These are phyloP conservation scores for Grammomys surdaster DNA, from an alignment of 2,113 vertebrate genomes.

Conservation along the genomic window DNA sequence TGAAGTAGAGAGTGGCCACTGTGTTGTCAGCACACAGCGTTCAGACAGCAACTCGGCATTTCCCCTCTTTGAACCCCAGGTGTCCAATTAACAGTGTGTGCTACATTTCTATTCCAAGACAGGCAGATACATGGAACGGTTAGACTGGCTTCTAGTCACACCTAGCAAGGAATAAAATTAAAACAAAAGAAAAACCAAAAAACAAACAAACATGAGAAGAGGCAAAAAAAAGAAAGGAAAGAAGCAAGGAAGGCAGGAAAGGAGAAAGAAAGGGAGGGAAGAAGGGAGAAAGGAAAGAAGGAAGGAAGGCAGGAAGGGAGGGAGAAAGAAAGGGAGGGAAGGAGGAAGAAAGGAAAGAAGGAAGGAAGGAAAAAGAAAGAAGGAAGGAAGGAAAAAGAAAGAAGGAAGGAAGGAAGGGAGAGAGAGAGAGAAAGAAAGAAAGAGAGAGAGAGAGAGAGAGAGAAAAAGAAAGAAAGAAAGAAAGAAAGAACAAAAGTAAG, in stretches of 20 bases:
- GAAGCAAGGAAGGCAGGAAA: fast-evolving
- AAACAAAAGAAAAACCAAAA: background rate
- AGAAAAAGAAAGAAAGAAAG: fast-evolving
- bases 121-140: slow-evolving; percentile 34
- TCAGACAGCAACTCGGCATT: slow-evolving; percentile 20
- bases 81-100: slow-evolving; percentile 66
- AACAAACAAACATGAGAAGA: too few species aligned
- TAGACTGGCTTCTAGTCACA: slow-evolving; percentile 39
- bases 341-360: fast-evolving
- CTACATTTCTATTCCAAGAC: slow-evolving; percentile 62
- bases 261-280: too few species aligned
- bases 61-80: slow-evolving; percentile 60
- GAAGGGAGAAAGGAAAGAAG: too few species aligned
- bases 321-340: fast-evolving
- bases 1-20: slow-evolving; percentile 41
- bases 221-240: too few species aligned
- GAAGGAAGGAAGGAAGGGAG: fast-evolving
- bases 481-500: background rate
- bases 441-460: too few species aligned
- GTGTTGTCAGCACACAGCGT: background rate
- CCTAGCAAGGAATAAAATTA: slow-evolving; percentile 53
- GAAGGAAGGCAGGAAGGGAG: fast-evolving
- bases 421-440: fast-evolving
- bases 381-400: fast-evolving
- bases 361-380: fast-evolving